Base-by-base conservation (phyloP, 2,797 vertebrate genomes). In the Phrynocephalus vlangalii region DNA sequence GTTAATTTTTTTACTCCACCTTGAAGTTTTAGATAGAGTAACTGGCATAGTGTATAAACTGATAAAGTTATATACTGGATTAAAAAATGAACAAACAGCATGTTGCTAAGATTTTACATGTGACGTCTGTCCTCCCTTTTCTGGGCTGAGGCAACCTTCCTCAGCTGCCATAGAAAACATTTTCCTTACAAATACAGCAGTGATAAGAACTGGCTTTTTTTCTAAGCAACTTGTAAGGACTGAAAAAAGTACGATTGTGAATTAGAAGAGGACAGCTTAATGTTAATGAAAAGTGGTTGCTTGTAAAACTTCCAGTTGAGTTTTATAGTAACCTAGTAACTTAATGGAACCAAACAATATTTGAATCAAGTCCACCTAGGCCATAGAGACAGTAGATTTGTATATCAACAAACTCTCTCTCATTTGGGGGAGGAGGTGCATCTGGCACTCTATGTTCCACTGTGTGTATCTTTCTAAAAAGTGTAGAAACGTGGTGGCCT, bases 241-340 rank as follows among this genome's bases (percentile, higher is more conserved):
- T 90, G 87, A 44, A 78, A 71, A 71, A 83, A 0, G 77, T 89
- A 80, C 28, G 6, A 88, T 68, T 16, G 13, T 89, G 26, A 80
- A 89, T 67, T 86, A 83, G 78, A 71, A 56, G 24, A 28, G 75
- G 0, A 0, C 72, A 80, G 78, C 85, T 87, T 8, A 1, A 38
- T 85, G 52, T 44, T 80, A 22, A 56, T 81, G 81, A 86, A 67
- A 82, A 80, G 48, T 76, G 89, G 26, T 87, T 95, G 91, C 91
- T 93, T 1, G 0, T 90, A 88, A 72, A 79, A 63, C 68, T 78
- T 93, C 91, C 81, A 0, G 87, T 1, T 30, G 92, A 88, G 83
- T 91, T 86, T 95, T 87, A 89, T 90, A 93, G 94, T 88, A 94
- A 90, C 95, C 90, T 96, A 93, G 95, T 96, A 96, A 96, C 95